Percentiles rank a stretch among this genome's conserved stretches.
Evolutionary conservation across 2,797 vertebrate genomes (phyloP).

Genomic region (Sebastiscus tertius): DNA sequence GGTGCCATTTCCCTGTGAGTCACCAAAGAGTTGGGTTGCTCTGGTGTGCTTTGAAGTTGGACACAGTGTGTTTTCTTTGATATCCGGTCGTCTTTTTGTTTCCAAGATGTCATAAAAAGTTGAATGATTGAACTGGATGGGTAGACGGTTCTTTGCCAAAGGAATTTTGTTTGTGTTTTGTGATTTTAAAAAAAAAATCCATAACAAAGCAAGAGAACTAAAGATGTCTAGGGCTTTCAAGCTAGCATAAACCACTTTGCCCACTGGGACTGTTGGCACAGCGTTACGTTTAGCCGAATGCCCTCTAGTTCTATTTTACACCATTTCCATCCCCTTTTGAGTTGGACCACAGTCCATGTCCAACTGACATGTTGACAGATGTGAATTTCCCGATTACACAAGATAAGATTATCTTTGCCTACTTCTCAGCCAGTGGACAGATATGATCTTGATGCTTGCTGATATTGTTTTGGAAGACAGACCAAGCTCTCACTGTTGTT

Average conservation of each 20-base stretch:
- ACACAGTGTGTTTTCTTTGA: background rate
- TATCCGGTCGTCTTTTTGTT: background rate
- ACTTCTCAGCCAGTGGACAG: background rate
- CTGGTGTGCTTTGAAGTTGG: background rate
- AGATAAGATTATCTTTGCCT: background rate
- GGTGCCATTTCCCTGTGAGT: background rate
- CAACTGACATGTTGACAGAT: background rate
- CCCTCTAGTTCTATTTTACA: background rate
- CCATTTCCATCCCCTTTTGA: background rate
- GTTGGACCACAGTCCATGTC: background rate
- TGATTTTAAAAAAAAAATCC: background rate
- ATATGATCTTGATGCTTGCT: constrained; percentile 29
- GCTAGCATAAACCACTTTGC: background rate
- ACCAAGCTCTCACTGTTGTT: background rate
- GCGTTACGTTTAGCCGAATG: background rate
- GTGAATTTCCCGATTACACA: background rate
- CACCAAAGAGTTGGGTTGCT: background rate
- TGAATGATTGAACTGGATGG: background rate
- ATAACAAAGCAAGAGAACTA: background rate
- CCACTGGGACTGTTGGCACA: background rate
- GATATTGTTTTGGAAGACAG: constrained; percentile 21
- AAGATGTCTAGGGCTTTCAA: background rate
- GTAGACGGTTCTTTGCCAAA: background rate
- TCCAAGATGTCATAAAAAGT: background rate
- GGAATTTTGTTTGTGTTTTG: background rate